A percentile compares a stretch with the other conserved stretches of the same genome.
phyloP scores from a whole-genome alignment of 2,797 vertebrate species.

The Pseudochromis fuscus region DNA sequence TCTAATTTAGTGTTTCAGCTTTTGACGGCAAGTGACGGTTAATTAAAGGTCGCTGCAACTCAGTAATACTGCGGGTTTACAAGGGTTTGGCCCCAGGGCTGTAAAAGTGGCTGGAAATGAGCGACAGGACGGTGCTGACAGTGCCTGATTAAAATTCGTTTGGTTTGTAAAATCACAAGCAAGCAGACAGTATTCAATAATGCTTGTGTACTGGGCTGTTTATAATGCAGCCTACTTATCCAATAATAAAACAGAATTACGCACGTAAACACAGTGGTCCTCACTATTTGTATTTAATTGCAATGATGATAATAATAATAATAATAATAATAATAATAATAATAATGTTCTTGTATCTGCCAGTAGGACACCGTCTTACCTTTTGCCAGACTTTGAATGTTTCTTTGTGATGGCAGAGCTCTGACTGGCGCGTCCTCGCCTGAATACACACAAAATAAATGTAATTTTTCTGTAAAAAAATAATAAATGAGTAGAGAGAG shows the following conservation, averaged over 20 bases:
- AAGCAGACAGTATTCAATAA: neutral
- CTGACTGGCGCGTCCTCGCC: conserved; percentile 87
- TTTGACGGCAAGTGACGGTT: conserved; percentile 8
- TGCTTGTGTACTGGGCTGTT: too few relatives aligned
- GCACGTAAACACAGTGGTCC: too few relatives aligned
- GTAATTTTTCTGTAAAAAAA: conserved; percentile 18
- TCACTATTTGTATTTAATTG: too few relatives aligned
- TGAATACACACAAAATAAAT: conserved; percentile 71
- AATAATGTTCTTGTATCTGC: neutral
- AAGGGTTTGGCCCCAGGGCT: conserved; percentile 13
- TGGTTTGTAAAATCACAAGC: neutral
- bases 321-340: conserved; percentile 4
- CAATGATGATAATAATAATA: neutral
- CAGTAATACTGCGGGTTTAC: conserved; percentile 1
- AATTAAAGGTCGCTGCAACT: neutral
- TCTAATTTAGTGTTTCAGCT: neutral
- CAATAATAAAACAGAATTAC: neutral
- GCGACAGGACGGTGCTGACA: neutral
- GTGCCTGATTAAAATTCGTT: neutral
- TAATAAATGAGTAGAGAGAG: neutral
- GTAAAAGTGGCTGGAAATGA: neutral
- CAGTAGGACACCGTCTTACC: conserved; percentile 82
- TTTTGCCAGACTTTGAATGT: conserved; percentile 93
- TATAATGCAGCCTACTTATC: too few relatives aligned
- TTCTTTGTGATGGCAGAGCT: conserved; percentile 87